These are phyloP conservation scores for Oryzaephilus surinamensis DNA, from an alignment of 1,140 invertebrate species.

Conservation along the genomic window DNA sequence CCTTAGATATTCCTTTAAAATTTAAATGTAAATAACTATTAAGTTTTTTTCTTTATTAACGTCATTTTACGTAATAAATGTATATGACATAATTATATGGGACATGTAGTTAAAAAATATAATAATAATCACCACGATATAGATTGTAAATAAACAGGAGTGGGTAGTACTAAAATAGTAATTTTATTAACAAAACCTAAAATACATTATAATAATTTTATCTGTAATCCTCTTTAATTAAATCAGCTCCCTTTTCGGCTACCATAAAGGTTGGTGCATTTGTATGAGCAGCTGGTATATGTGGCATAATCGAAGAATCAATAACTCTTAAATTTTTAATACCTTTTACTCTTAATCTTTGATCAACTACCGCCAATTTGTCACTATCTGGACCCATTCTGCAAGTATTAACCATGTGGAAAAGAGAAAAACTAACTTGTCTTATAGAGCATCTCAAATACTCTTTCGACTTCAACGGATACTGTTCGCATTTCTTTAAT, in stretches of 20 bases:
- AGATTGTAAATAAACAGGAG: too few species aligned
- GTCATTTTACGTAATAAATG: too few species aligned
- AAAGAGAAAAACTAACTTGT: conserved; percentile 59
- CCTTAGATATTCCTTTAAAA: too few species aligned
- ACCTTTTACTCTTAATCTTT: too few species aligned
- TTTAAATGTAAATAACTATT: too few species aligned
- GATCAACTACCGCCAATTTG: conserved; percentile 58
- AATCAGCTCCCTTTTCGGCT: conserved; percentile 57
- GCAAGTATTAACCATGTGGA: conserved; percentile 63
- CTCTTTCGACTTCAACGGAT: conserved; percentile 58
- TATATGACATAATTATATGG: too few species aligned
- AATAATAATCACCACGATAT: too few species aligned
- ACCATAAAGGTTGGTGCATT: conserved; percentile 59
- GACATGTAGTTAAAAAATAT: too few species aligned
- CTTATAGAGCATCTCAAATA: conserved; percentile 65
- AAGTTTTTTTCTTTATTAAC: too few species aligned
- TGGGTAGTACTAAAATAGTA: too few species aligned
- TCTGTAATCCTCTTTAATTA: conserved; percentile 35
- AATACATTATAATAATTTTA: too few species aligned
- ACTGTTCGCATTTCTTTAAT: conserved; percentile 64
- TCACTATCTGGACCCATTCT: conserved; percentile 50
- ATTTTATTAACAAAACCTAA: too few species aligned
- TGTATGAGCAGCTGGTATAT: conserved; percentile 50
- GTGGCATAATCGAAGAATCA: conserved; percentile 52
- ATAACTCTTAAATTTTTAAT: conserved; percentile 54